Base-by-base conservation (phyloP, 2,113 vertebrate species). In the Enhydra lutris region DNA sequence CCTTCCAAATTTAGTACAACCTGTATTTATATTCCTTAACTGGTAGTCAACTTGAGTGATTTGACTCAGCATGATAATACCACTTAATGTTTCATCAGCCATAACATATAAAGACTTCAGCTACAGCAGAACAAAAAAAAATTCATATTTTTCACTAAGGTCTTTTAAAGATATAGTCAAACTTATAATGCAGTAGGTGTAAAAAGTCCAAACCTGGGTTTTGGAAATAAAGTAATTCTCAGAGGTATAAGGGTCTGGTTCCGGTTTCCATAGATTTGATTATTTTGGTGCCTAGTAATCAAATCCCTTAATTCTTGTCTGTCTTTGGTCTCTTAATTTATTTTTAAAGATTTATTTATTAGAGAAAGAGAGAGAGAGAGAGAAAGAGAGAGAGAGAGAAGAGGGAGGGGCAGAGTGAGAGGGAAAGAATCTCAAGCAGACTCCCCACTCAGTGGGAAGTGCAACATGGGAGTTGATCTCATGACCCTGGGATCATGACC, bases 11-110 rank as follows among this genome's bases (percentile, higher is more conserved):
- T 90, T 63, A 93, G 14, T 67, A 47, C 18, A 97, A 84, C 39
- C 82, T 97, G 21, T 67, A 17, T 14, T 47, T 63, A 86, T 57
- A 29, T 96, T 93, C 36, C 52, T 52, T 96, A 89, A 81, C 1
- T 15, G 17, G 9, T 47, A 87, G 69, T 47, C 74, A 94, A 74
- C 5, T 24, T 82, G 74, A 96, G 9, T 81, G 45, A 97, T 76
- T 97, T 91, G 74, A 91, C 36, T 90, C 50, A 74, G 34, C 24
- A n/a, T 91, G 78, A 74, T 78, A 97, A 90, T 23, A 94, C 15
- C n/a, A 36, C 17, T 79, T 86, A 87, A 3, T 31, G 0, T 93
- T 97, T 95, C 71, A 90, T 52, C 31, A 97, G 17, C 3, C 34
- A 36, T 86, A 78, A 78, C 17, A n/a, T 86, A 63, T 39, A 39